Evolutionary conservation across 1,140 invertebrate genomes (phyloP).

Genomic region (Zophobas atratus): DNA sequence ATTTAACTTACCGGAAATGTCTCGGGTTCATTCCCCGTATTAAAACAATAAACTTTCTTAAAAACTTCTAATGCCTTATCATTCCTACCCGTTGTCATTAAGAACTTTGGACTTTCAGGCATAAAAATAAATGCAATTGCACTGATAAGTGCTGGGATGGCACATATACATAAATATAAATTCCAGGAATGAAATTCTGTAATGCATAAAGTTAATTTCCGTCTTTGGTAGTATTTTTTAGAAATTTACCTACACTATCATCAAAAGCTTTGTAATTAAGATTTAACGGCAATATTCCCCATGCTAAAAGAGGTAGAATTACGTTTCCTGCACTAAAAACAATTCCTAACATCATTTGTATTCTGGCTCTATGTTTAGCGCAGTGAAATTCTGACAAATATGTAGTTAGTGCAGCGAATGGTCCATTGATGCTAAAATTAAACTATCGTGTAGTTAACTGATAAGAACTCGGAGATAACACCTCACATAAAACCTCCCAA

Average conservation of each 20-base stretch:
- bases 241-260: constrained; percentile 50
- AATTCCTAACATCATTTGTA: constrained; percentile 75
- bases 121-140: constrained; percentile 72
- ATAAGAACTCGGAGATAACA: constrained; percentile 12
- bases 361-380: constrained; percentile 74
- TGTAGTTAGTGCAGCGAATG: constrained; percentile 78
- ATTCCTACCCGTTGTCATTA: constrained; percentile 81
- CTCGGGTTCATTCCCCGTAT: constrained; percentile 74
- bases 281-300: constrained; percentile 54
- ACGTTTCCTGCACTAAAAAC: constrained; percentile 70
- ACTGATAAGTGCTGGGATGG: constrained; percentile 78
- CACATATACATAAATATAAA: constrained; percentile 79
- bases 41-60: constrained; percentile 73
- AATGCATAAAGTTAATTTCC: not conserved
- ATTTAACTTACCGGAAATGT: constrained; percentile 73
- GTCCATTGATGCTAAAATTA: constrained; percentile 50
- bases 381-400: constrained; percentile 81
- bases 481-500: constrained; percentile 84
- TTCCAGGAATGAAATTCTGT: constrained; percentile 80
- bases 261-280: constrained; percentile 47
- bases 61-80: constrained; percentile 78
- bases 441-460: constrained; percentile 17
- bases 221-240: not conserved
- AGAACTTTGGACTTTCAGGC: constrained; percentile 87
- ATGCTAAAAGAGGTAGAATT: constrained; percentile 56